Evolutionary conservation across 2,888 invertebrate species (phyloP).

Genomic region (Pseudococcus jackbeardsleyi): DNA sequence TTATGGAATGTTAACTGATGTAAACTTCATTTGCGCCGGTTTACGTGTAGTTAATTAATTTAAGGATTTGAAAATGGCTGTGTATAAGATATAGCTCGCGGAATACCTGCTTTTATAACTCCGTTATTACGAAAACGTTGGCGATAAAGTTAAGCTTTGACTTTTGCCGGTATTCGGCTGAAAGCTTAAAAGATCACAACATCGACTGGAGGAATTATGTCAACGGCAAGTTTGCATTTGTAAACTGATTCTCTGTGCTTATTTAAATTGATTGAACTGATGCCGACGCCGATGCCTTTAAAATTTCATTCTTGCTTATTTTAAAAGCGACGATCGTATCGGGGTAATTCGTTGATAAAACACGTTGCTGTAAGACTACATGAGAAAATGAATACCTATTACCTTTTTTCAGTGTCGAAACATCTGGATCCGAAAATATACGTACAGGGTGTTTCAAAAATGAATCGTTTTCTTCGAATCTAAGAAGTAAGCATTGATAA

Average conservation of each 20-base stretch:
- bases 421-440: too few species aligned
- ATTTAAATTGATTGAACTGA: slow-evolving; percentile 18
- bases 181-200: slow-evolving; percentile 39
- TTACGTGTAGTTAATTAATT: slow-evolving; percentile 26
- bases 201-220: background rate
- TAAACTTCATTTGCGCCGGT: background rate
- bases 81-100: slow-evolving; percentile 3
- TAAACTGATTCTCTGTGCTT: slow-evolving; percentile 3
- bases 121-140: slow-evolving; percentile 10
- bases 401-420: too few species aligned
- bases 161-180: slow-evolving; percentile 22
- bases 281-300: background rate
- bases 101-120: slow-evolving; percentile 38
- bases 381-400: too few species aligned
- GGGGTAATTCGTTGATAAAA: background rate
- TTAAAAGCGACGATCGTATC: background rate
- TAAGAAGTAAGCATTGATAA: too few species aligned
- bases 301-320: slow-evolving; percentile 10
- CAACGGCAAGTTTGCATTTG: background rate
- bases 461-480: too few species aligned
- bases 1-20: slow-evolving; percentile 24
- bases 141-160: slow-evolving; percentile 35
- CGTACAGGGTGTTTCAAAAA: too few species aligned
- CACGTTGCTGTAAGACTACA: too few species aligned
- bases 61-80: slow-evolving; percentile 36